Evolutionary conservation across 2,888 invertebrate species (phyloP).

Genomic region (Horisme vitalbata): DNA sequence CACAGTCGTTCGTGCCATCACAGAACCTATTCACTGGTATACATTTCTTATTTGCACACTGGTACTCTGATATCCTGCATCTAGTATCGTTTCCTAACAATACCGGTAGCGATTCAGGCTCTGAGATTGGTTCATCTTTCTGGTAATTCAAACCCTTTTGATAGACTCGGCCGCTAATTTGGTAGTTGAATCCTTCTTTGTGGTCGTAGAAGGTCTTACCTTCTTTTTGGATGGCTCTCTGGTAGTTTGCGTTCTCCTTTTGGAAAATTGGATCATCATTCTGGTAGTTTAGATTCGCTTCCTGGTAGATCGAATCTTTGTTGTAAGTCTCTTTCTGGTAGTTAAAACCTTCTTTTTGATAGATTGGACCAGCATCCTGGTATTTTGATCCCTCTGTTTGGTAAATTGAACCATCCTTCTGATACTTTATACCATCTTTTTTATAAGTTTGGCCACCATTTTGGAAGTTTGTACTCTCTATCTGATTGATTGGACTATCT

Average conservation of each 20-base stretch:
- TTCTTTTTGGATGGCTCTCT: slow-evolving; percentile 32
- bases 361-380: too few relatives aligned
- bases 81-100: slow-evolving; percentile 72
- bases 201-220: slow-evolving; percentile 37
- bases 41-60: slow-evolving; percentile 86
- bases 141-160: slow-evolving; percentile 46
- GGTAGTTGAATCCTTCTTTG: slow-evolving; percentile 34
- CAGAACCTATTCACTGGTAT: slow-evolving; percentile 89
- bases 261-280: slow-evolving; percentile 42
- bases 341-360: too few relatives aligned
- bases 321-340: too few relatives aligned
- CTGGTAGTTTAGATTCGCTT: too few relatives aligned
- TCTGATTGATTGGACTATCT: neutral
- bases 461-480: slow-evolving; percentile 47
- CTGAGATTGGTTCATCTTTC: slow-evolving; percentile 58
- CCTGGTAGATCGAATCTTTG: too few relatives aligned
- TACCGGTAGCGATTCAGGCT: slow-evolving; percentile 69
- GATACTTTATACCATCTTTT: slow-evolving; percentile 45
- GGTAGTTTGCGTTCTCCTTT: slow-evolving; percentile 33
- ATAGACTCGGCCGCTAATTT: neutral
- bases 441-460: neutral
- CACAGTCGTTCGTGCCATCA: slow-evolving; percentile 91
- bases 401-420: slow-evolving; percentile 40
- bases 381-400: slow-evolving; percentile 56
- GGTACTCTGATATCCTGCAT: slow-evolving; percentile 87